Base-by-base conservation (phyloP, 2,113 vertebrate species). In the Charadrius vociferus region DNA sequence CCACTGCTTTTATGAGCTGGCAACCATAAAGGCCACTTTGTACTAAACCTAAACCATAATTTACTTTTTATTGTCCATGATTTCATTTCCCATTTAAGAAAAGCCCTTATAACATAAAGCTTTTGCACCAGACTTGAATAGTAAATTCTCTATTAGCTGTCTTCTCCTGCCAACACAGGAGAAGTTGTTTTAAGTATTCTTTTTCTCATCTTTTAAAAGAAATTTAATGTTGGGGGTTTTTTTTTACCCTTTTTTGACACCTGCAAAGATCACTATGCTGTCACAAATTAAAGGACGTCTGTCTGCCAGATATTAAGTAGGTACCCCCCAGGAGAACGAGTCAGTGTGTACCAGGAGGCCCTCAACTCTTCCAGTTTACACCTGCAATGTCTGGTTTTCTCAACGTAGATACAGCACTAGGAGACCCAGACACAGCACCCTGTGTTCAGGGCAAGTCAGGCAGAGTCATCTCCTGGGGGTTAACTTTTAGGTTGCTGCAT, bases 41-140 rank as follows among this genome's bases (percentile, higher is more conserved):
- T 85, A 66, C 49, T 86, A 62, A 94, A 93, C 41, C 37, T 82
- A 77, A 87, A 75, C 19, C 3, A 3, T 66, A n/a, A 75, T 82
- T 90, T 78, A 53, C n/a, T 43, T 91, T 87, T 89, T 87, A 49
- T 53, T 91, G 84, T 62, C 62, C n/a, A 43, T 62, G 0, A 91
- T 89, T 91, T 95, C 7, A 89, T 91, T 85, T 93, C 70, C 77
- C 21, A 56, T 72, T 61, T 94, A 58, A 88, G 91, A 87, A 72
- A 81, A 81, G 16, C 39, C 66, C 43, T 86, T 72, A 71, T 8
- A 43, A n/a, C 27, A 58, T 36, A 58, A 39, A 91, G 45, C 12
- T 15, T 49, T 84, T 75, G 53, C 45, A 82, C 10, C 27, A 72
- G 58, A 53, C n/a, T 68, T 66, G 43, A 65, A 41, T 17, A 74